phyloP scores from a whole-genome alignment of 2,797 vertebrate genomes.

The Diplodus puntazzo region DNA sequence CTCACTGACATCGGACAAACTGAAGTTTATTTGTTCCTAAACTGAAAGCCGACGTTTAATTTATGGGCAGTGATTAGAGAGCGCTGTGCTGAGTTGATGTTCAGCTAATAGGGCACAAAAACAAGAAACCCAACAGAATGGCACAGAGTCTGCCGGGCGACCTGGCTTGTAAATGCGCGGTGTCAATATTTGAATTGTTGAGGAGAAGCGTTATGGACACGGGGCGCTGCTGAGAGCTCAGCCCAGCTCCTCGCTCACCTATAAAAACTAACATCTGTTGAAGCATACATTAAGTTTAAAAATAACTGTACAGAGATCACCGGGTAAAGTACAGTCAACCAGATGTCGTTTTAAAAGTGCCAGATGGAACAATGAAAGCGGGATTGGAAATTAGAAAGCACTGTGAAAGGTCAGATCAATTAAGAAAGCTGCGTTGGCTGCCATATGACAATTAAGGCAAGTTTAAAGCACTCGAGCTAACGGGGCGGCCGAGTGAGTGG shows the following conservation, averaged over 20 bases:
- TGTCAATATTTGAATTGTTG: conserved; percentile 94
- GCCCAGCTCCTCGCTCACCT: conserved; percentile 90
- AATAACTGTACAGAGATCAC: conserved; percentile 99
- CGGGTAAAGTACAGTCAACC: conserved; percentile 99
- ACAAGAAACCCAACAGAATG: conserved; percentile 87
- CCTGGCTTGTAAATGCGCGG: conserved; percentile 89
- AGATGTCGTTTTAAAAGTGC: conserved; percentile 99
- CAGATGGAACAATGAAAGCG: conserved; percentile 99
- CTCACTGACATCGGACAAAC: conserved; percentile 90
- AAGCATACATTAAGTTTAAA: conserved; percentile 99
- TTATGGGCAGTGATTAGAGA: conserved; percentile 90
- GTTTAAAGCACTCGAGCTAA: conserved; percentile 91
- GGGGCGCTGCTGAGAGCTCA: conserved; percentile 86
- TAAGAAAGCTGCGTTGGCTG: conserved; percentile 97
- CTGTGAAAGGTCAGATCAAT: conserved; percentile 99
- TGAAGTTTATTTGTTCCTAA: conserved; percentile 92
- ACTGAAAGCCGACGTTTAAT: conserved; percentile 90
- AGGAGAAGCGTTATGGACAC: conserved; percentile 90
- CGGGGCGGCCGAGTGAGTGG: conserved; percentile 78
- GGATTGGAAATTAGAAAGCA: conserved; percentile 99
- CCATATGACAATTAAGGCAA: conserved; percentile 98
- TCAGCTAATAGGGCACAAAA: conserved; percentile 90
- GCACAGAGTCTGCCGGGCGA: conserved; percentile 84
- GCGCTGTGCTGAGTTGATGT: conserved; percentile 90
- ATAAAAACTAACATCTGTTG: conserved; percentile 99